These are phyloP conservation scores for Eupithecia subfuscata DNA, from an alignment of 2,888 invertebrate species.

Conservation along the genomic window DNA sequence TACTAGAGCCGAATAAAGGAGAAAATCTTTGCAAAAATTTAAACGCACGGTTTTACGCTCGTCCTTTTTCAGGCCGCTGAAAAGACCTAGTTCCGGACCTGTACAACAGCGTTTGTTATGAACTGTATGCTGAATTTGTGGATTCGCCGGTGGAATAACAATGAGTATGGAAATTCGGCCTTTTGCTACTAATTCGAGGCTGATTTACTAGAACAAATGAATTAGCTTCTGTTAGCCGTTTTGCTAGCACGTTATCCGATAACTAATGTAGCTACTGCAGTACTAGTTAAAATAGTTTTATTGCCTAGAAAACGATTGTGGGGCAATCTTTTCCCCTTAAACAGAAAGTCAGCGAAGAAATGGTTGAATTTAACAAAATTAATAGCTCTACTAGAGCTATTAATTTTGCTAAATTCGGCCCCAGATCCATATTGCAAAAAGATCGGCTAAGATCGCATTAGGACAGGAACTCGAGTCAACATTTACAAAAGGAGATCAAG, in stretches of 20 bases:
- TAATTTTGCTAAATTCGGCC: too few relatives aligned
- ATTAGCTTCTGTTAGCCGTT: slow-evolving; percentile 4
- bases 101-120: slow-evolving; percentile 15
- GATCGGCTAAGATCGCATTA: background rate
- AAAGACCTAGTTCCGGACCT: slow-evolving; percentile 19
- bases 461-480: background rate
- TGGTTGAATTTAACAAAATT: too few relatives aligned
- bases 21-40: background rate
- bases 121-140: slow-evolving; percentile 31
- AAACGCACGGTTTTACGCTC: background rate
- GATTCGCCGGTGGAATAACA: slow-evolving; percentile 28
- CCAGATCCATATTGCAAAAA: too few relatives aligned
- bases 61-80: background rate
- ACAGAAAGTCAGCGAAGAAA: background rate
- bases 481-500: too few relatives aligned
- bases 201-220: slow-evolving; percentile 15
- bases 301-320: background rate
- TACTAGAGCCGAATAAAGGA: background rate
- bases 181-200: slow-evolving; percentile 26
- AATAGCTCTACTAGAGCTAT: too few relatives aligned
- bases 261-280: background rate
- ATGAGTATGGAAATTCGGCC: slow-evolving; percentile 26
- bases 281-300: background rate
- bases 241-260: slow-evolving; percentile 2
- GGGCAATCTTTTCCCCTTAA: background rate